Evolutionary conservation across 1,140 invertebrate species (phyloP).

Genomic region (Drosophila erecta): DNA sequence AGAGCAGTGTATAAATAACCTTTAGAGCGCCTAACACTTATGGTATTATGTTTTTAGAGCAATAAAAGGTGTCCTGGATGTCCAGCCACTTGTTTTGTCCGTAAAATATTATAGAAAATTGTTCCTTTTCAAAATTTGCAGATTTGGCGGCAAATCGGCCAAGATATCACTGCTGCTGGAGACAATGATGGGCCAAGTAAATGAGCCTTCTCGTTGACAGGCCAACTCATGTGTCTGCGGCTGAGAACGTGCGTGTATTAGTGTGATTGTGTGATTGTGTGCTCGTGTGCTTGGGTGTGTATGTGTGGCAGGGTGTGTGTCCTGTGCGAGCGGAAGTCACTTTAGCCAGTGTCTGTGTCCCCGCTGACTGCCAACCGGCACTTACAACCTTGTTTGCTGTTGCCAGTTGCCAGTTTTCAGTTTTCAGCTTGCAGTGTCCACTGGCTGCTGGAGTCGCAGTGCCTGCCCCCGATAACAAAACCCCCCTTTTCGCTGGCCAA

Average conservation of each 20-base stretch:
- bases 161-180: conserved; percentile 3
- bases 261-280: background rate
- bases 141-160: background rate
- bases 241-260: conserved; percentile 1
- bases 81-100: too few relatives aligned
- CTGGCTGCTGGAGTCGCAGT: conserved; percentile 2
- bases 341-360: conserved; percentile 54
- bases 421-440: background rate
- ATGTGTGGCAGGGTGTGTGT: conserved; percentile 1
- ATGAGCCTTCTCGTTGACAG: conserved; percentile 65
- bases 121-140: too few relatives aligned
- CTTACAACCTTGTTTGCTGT: conserved; percentile 73
- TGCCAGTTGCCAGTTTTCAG: conserved; percentile 1
- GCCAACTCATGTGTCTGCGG: conserved; percentile 17
- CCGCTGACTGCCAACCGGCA: conserved; percentile 55
- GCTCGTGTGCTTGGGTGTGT: background rate
- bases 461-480: conserved; percentile 23
- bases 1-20: too few relatives aligned
- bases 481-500: conserved; percentile 30
- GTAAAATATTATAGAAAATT: too few relatives aligned
- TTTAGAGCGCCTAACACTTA: too few relatives aligned
- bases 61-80: too few relatives aligned
- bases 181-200: conserved; percentile 60
- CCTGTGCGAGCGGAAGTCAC: conserved; percentile 57
- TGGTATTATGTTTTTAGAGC: too few relatives aligned